Evolutionary conservation across 2,797 vertebrate genomes (phyloP).

Genomic region (Hydrocynus forskahlii): DNA sequence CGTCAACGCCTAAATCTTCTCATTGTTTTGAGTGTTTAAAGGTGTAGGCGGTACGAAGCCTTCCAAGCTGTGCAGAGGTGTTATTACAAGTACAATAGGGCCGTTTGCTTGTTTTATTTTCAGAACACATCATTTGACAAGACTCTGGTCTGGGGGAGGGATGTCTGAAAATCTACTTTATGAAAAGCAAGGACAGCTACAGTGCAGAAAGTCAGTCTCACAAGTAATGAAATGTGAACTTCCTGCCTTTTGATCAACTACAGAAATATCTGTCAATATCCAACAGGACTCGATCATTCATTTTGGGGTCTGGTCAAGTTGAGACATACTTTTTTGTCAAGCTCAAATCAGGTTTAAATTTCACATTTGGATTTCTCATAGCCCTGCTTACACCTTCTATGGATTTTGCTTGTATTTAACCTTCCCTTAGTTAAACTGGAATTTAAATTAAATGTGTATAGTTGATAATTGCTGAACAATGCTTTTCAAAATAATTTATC

Average conservation of each 20-base stretch:
- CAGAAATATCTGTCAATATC: background rate
- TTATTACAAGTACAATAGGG: background rate
- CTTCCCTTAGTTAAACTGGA: background rate
- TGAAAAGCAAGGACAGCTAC: background rate
- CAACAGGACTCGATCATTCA: background rate
- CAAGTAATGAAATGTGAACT: background rate
- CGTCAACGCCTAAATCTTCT: background rate
- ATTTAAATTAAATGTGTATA: background rate
- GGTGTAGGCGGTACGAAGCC: background rate
- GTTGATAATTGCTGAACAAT: background rate
- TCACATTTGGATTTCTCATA: background rate
- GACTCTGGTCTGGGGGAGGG: background rate
- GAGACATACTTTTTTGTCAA: background rate
- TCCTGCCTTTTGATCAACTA: background rate
- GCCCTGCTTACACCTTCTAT: background rate
- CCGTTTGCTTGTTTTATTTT: constrained; percentile 4
- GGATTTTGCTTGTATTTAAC: background rate
- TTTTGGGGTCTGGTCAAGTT: background rate
- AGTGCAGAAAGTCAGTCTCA: background rate
- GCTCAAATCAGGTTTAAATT: background rate
- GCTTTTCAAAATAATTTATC: background rate
- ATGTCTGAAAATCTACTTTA: background rate
- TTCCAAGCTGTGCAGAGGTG: background rate
- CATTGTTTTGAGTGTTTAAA: constrained; percentile 17
- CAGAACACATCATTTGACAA: background rate